A percentile compares a stretch with the other conserved stretches of the same genome.
These are phyloP conservation scores for Scaptomyza montana DNA, from an alignment of 1,140 invertebrate genomes.

Conservation along the genomic window DNA sequence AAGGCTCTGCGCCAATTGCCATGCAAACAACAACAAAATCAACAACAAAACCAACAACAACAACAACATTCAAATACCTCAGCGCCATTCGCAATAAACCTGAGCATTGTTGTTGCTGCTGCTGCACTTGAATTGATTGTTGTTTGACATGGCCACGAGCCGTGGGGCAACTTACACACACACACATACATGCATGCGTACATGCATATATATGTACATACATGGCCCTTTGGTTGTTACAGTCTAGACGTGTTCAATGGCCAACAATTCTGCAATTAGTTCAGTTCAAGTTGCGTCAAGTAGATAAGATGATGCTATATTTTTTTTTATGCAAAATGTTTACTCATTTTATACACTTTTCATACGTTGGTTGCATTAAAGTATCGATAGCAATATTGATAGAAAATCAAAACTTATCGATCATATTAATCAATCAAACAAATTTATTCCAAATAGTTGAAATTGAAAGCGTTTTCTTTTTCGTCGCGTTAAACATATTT, in stretches of 20 bases:
- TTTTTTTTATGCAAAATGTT: too few relatives aligned
- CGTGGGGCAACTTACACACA: constrained; percentile 28
- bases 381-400: neutral
- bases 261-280: constrained; percentile 32
- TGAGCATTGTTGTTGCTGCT: constrained; percentile 17
- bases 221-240: constrained; percentile 26
- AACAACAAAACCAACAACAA: constrained; percentile 9
- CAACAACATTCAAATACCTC: constrained; percentile 29
- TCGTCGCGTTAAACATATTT: too few relatives aligned
- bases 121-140: constrained; percentile 48
- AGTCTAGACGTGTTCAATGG: constrained; percentile 30
- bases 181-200: neutral
- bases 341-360: too few relatives aligned
- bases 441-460: too few relatives aligned
- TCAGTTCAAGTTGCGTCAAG: constrained; percentile 15
- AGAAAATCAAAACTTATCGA: too few relatives aligned
- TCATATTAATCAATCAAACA: too few relatives aligned
- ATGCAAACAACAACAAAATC: constrained; percentile 6
- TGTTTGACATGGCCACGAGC: constrained; percentile 52
- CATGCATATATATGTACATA: neutral
- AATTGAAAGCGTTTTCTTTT: too few relatives aligned
- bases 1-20: constrained; percentile 2
- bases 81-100: constrained; percentile 28
- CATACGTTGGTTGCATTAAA: too few relatives aligned
- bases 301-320: too few relatives aligned